These are phyloP conservation scores for Drosophila bocqueti DNA, from an alignment of 1,140 invertebrate species.

Conservation along the genomic window DNA sequence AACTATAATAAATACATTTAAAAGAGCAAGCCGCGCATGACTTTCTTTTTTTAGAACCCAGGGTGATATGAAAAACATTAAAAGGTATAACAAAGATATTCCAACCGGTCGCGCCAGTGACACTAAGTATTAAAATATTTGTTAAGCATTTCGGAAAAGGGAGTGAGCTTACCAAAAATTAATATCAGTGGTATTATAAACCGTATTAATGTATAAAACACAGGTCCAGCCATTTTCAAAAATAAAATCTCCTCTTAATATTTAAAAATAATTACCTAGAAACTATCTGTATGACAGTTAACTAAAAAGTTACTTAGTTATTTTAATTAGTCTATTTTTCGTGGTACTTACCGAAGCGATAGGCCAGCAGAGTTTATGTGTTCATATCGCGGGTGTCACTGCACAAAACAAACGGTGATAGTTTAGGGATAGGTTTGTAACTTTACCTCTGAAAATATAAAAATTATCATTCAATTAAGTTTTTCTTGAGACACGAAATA, in stretches of 20 bases:
- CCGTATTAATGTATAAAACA: constrained; percentile 1
- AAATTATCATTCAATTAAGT: too few relatives aligned
- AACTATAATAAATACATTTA: constrained; percentile 34
- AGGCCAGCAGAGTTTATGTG: too few relatives aligned
- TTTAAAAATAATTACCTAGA: neutral
- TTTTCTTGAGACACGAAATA: too few relatives aligned
- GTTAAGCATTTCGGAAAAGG: neutral
- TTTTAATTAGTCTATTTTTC: too few relatives aligned
- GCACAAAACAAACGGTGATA: too few relatives aligned
- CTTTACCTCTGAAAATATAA: too few relatives aligned
- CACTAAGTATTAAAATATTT: constrained; percentile 22
- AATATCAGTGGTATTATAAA: constrained; percentile 1
- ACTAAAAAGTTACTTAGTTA: neutral
- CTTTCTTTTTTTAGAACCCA: constrained; percentile 51
- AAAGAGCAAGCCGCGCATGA: neutral
- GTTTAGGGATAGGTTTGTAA: too few relatives aligned
- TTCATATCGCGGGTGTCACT: too few relatives aligned
- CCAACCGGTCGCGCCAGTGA: constrained; percentile 47
- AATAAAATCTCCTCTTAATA: too few relatives aligned
- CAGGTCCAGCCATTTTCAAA: neutral
- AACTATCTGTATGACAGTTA: neutral
- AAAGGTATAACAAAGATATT: constrained; percentile 51
- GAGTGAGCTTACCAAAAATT: neutral
- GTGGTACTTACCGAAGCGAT: too few relatives aligned
- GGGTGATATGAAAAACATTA: constrained; percentile 57